A percentile compares a stretch with the other conserved stretches of the same genome.
phyloP scores from a whole-genome alignment of 2,797 vertebrate genomes.

The Lemur catta region DNA sequence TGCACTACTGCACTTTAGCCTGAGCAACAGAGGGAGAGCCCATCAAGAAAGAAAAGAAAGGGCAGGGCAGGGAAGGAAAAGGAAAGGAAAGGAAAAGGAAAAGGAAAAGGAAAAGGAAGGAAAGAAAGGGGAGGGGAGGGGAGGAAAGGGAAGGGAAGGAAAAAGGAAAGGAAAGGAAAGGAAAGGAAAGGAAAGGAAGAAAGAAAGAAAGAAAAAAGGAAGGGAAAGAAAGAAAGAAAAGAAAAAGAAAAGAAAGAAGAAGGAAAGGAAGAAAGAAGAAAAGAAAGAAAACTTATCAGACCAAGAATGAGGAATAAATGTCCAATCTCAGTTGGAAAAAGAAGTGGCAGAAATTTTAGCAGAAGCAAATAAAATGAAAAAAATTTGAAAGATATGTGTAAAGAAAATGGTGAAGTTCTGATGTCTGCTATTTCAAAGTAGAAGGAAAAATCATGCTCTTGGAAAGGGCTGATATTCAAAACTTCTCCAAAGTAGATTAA shows the following conservation, averaged over 20 bases:
- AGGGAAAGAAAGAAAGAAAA: too few relatives aligned
- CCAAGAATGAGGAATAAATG: conserved; percentile 4
- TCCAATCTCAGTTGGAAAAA: conserved; percentile 23
- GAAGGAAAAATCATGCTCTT: background rate
- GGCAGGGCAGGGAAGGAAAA: too few relatives aligned
- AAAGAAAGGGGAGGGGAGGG: too few relatives aligned
- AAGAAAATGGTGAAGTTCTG: conserved; percentile 30
- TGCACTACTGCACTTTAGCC: background rate
- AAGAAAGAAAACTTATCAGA: background rate
- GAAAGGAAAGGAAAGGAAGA: too few relatives aligned
- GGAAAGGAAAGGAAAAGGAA: too few relatives aligned
- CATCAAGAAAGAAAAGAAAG: background rate
- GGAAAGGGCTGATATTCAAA: conserved; percentile 27
- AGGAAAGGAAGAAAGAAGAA: too few relatives aligned
- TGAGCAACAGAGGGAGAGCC: background rate
- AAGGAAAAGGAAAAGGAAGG: too few relatives aligned
- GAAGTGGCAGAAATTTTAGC: conserved; percentile 36
- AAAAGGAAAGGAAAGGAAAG: too few relatives aligned
- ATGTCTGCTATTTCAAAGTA: conserved; percentile 27
- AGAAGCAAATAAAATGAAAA: conserved; percentile 12
- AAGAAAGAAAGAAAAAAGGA: too few relatives aligned
- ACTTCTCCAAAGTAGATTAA: conserved; percentile 24
- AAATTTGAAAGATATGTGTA: background rate
- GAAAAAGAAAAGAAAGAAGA: too few relatives aligned
- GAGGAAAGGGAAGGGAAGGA: too few relatives aligned